Evolutionary conservation across 2,888 invertebrate species (phyloP), one percentile per base, ranked within the genome.

Genomic region (Tanaodytes sp.): DNA sequence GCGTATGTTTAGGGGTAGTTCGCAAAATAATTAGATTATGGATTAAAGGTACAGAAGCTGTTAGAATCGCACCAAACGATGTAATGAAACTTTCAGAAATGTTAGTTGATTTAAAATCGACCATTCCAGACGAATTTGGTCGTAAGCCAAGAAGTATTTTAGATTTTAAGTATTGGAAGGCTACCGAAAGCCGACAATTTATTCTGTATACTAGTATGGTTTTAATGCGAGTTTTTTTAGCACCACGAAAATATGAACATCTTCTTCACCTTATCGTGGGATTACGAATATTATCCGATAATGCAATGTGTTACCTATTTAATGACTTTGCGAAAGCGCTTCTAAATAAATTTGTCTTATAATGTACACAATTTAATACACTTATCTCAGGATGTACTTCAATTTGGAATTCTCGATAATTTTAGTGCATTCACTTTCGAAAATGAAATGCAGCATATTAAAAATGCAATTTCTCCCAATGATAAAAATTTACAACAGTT

Each of bases 321-420:
- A 52, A 66, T 40, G 31, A 23, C 4, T 63, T 40, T 42, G 59
- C 66, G 12, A 19, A 46, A 19, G 19, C 33, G 30, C 52, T 51
- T 11, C 23, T 70, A 20, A 27, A 52, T 23, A 40, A 54, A 37
- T 73, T 65, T 18, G 67, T 1, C 27, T 9, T 76, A 79, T 49
- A 78, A 78, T 65, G 57, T 77, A 12, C 79, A 80, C 58, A 49
- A 52, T 15, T 43, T 80, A 1, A 19, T 72, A 14, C 78, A 79
- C 65, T 45, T 80, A 4, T 31, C 63, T n/a, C 55, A 55, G 31
- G 77, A 79, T 67, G 74, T 73, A 0, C 37, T 51, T 12, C 33
- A 11, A 0, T 71, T 70, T 69, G 71, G 61, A 4, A 18, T 51
- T 1, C 43, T 72, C 27, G 27, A 27, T 27, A 27, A 27, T 27